These are phyloP conservation scores for Grapholita molesta DNA, from an alignment of 1,140 invertebrate species.

Conservation along the genomic window DNA sequence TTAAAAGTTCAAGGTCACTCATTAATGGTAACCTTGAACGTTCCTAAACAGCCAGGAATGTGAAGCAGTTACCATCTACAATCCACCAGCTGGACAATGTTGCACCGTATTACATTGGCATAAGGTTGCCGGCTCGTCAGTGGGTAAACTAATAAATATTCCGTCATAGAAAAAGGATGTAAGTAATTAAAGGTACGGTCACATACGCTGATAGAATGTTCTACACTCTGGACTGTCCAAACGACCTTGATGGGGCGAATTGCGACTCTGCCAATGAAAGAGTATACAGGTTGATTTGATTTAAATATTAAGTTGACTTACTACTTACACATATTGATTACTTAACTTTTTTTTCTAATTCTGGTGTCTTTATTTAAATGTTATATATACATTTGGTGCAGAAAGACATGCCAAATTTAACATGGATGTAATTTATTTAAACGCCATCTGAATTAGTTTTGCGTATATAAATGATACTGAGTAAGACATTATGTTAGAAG, in stretches of 20 bases:
- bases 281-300: slow-evolving; percentile 21
- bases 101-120: background rate
- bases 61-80: background rate
- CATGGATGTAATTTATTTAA: too few species aligned
- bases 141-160: background rate
- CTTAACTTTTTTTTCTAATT: too few species aligned
- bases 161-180: slow-evolving; percentile 6
- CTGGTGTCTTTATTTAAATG: too few species aligned
- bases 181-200: slow-evolving; percentile 11
- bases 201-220: slow-evolving; percentile 29
- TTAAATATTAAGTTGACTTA: background rate
- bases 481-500: too few species aligned
- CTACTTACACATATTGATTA: too few species aligned
- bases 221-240: slow-evolving; percentile 27
- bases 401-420: too few species aligned
- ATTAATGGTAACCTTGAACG: slow-evolving; percentile 32
- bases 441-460: too few species aligned
- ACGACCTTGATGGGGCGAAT: slow-evolving; percentile 20
- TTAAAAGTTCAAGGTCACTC: slow-evolving; percentile 19
- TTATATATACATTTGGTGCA: too few species aligned
- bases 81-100: background rate
- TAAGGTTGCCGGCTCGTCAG: background rate
- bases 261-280: slow-evolving; percentile 7
- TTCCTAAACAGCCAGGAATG: slow-evolving; percentile 9
- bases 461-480: too few species aligned